phyloP scores from a whole-genome alignment of 2,797 vertebrate species.

The Amblyraja radiata region DNA sequence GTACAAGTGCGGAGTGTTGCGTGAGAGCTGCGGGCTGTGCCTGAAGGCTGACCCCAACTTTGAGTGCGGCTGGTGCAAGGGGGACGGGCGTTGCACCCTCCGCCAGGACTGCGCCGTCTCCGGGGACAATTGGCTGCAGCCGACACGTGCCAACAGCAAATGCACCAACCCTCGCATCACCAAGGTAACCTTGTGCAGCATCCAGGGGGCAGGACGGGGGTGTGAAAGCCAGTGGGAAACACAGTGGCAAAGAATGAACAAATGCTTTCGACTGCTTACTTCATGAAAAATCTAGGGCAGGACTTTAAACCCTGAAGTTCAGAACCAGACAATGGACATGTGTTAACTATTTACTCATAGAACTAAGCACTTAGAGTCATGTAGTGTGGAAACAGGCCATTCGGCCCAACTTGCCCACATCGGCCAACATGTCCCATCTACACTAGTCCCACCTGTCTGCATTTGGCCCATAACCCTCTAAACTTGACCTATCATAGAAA shows the following conservation, averaged over 20 bases:
- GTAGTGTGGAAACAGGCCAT: too few species aligned
- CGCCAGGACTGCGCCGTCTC: constrained; percentile 84
- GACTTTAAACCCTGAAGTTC: background rate
- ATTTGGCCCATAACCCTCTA: too few species aligned
- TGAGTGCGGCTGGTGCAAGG: constrained; percentile 89
- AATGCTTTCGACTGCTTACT: background rate
- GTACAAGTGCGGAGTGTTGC: constrained; percentile 90
- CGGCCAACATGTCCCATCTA: too few species aligned
- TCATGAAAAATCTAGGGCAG: background rate
- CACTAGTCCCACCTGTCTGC: too few species aligned
- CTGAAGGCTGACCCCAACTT: constrained; percentile 90
- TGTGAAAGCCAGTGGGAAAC: background rate
- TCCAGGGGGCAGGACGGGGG: too few species aligned
- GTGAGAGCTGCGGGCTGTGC: constrained; percentile 90
- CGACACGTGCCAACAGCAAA: constrained; percentile 83
- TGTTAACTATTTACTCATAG: background rate
- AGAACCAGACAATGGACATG: background rate
- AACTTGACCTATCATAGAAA: too few species aligned
- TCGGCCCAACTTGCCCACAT: too few species aligned
- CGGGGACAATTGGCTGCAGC: constrained; percentile 83
- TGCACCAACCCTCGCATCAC: constrained; percentile 91
- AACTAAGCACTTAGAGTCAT: too few species aligned
- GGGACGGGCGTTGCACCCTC: constrained; percentile 80
- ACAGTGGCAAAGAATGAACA: background rate
- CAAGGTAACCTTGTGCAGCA: constrained; percentile 60